phyloP scores from a whole-genome alignment of 1,140 invertebrate genomes.

The Drosophila paulistorum region DNA sequence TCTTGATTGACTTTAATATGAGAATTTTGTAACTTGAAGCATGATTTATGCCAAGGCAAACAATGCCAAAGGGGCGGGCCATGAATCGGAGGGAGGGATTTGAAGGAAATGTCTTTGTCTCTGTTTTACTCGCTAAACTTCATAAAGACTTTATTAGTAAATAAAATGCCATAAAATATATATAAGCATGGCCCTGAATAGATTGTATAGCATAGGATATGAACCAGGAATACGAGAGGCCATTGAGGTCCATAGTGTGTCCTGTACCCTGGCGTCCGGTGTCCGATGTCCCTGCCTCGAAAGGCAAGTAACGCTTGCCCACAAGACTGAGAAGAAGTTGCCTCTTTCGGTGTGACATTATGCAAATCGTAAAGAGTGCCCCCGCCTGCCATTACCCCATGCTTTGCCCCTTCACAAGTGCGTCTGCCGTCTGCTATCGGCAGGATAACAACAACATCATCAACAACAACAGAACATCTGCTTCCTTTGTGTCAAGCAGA shows the following conservation, averaged over 20 bases:
- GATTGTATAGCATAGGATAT: slow-evolving; percentile 5
- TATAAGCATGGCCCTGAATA: slow-evolving; percentile 13
- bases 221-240: slow-evolving; percentile 5
- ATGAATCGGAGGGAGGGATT: too few relatives aligned
- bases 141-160: slow-evolving; percentile 61
- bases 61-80: not conserved
- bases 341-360: slow-evolving; percentile 42
- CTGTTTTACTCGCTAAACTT: slow-evolving; percentile 26
- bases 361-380: slow-evolving; percentile 42
- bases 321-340: not conserved
- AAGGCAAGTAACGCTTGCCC: not conserved
- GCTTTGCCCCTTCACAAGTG: not conserved
- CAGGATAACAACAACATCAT: slow-evolving; percentile 37
- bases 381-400: not conserved
- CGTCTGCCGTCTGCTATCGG: not conserved
- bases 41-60: slow-evolving; percentile 37
- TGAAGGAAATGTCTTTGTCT: slow-evolving; percentile 24
- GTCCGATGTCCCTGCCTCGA: slow-evolving; percentile 14
- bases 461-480: slow-evolving; percentile 29
- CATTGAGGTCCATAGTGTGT: slow-evolving; percentile 37
- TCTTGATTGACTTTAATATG: not conserved
- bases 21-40: not conserved
- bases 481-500: slow-evolving; percentile 17
- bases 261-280: not conserved
- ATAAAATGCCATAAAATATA: slow-evolving; percentile 54